Base-by-base conservation (phyloP, 2,888 invertebrate genomes). In the Spodoptera exigua region DNA sequence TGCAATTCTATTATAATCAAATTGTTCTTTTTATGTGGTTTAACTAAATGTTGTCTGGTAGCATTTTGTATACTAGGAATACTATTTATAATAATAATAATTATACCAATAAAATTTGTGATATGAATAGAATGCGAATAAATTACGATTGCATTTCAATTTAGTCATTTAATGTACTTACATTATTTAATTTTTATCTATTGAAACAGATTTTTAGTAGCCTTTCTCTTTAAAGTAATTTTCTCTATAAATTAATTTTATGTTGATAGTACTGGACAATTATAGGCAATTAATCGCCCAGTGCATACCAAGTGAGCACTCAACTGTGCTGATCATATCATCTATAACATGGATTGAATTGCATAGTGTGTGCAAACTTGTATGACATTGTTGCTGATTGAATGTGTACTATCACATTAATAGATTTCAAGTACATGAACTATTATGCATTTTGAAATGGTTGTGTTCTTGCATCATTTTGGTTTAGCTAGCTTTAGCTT, bases 251-350 rank as follows among this genome's bases (percentile, higher is more conserved):
- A 46, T 55, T 56, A 9, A 51, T 57, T 45, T 54, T 48, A 54
- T 49, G 14, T 60, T 66, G 51, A 51, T 69, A 35, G 43, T 51
- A 27, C 27, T 35, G 10, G 57, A 40, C 59, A 61, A 47, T 54
- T 61, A 70, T 74, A 66, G 52, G 64, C 36, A 41, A 61, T 54
- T 64, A 64, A 74, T 56, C 67, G 59, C 44, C 17, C 21, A 46
- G 27, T 7, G 27, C 78, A 82, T 83, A 73, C 75, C 74, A 43
- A 64, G 71, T 69, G 73, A 55, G 71, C 76, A 71, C 61, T 81
- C 76, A 75, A 76, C 76, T 79, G 76, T 73, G 69, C 59, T 69
- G 63, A 77, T 75, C 74, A 72, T 76, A 70, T 70, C 69, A 69
- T 71, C 60, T 63, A 75, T 64, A 66, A 68, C 56, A 67, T 65